These are phyloP conservation scores for Axinella damicornis DNA, from an alignment of 37 sponge, comb jelly and placozoan genomes.

Conservation along the genomic window DNA sequence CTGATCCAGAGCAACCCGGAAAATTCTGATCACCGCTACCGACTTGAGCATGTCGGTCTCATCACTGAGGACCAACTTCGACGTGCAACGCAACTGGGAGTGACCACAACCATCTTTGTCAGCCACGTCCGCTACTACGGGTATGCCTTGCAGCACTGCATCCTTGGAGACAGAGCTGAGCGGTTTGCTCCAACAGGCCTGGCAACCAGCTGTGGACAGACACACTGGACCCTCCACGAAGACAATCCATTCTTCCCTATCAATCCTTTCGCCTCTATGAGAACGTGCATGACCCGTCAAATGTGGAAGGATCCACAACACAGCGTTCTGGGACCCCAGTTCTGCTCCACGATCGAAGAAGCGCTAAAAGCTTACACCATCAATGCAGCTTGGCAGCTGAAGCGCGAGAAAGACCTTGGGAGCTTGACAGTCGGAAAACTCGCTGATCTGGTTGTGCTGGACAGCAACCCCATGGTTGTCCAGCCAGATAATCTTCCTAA, in stretches of 20 bases:
- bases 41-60: constrained; percentile 64
- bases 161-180: constrained; percentile 49
- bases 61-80: constrained; percentile 50
- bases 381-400: constrained; percentile 72
- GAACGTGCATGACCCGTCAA: constrained; percentile 40
- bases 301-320: background rate
- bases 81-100: constrained; percentile 25
- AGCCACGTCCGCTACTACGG: constrained; percentile 59
- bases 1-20: background rate
- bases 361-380: constrained; percentile 74
- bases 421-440: constrained; percentile 73
- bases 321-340: background rate
- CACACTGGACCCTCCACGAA: constrained; percentile 46
- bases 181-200: constrained; percentile 29
- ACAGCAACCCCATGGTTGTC: constrained; percentile 49
- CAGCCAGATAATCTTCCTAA: constrained; percentile 19
- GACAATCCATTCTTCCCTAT: constrained; percentile 40
- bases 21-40: constrained; percentile 39
- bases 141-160: constrained; percentile 21
- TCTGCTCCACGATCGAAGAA: constrained; percentile 42
- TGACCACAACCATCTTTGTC: constrained; percentile 44
- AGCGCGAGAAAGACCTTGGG: constrained; percentile 54
- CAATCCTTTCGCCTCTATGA: constrained; percentile 36
- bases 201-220: constrained; percentile 24
- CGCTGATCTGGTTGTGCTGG: constrained; percentile 71